phyloP scores from a whole-genome alignment of 2,113 vertebrate species.

The Aegithalos caudatus region DNA sequence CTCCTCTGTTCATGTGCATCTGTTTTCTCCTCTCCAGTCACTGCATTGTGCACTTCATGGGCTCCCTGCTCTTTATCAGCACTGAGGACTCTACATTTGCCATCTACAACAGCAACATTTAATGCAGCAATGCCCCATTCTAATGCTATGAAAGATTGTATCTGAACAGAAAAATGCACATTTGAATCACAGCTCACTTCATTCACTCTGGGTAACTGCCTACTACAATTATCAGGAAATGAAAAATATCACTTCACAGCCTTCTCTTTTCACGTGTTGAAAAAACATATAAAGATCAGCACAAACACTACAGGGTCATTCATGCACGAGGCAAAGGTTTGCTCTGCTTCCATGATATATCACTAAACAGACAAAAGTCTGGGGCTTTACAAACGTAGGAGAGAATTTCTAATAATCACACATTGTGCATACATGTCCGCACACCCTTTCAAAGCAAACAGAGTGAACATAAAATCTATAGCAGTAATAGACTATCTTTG shows the following conservation, averaged over 20 bases:
- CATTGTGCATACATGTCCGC: background rate
- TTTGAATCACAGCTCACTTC: background rate
- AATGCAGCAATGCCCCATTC: background rate
- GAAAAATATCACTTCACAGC: constrained; percentile 16
- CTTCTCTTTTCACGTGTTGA: constrained; percentile 17
- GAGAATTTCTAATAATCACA: constrained; percentile 22
- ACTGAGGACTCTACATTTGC: background rate
- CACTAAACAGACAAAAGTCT: background rate
- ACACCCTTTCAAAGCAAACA: background rate
- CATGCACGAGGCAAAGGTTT: background rate
- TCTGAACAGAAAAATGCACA: background rate
- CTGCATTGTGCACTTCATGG: background rate
- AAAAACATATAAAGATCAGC: background rate
- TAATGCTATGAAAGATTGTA: background rate
- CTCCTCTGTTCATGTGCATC: background rate
- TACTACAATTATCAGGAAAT: constrained; percentile 52
- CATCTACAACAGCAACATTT: background rate
- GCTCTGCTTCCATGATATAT: background rate
- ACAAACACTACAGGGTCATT: constrained; percentile 4
- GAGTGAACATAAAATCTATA: constrained; percentile 4
- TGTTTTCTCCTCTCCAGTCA: background rate
- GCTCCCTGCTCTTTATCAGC: background rate
- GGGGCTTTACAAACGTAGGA: background rate
- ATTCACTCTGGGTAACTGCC: constrained; percentile 1
- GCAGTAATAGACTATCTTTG: background rate